Conservation (phyloP, 2,113 vertebrate species). For the Suricata suricatta region DNA sequence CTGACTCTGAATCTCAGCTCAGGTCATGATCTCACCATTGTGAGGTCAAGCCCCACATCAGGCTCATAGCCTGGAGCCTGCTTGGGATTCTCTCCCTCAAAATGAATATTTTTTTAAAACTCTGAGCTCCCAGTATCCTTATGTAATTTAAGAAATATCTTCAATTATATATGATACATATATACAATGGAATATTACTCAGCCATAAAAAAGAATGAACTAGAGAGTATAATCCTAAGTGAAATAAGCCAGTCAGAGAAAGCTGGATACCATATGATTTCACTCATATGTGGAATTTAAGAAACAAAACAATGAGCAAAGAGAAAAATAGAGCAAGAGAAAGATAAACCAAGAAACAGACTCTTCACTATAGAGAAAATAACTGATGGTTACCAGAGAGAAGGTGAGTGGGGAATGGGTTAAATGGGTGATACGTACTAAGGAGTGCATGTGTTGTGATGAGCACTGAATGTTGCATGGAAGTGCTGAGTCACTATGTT, state of each 20-base stretch:
- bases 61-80: too few relatives aligned
- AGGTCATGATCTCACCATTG: too few relatives aligned
- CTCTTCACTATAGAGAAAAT: background rate
- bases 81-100: too few relatives aligned
- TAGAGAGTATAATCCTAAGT: background rate
- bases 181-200: background rate
- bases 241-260: background rate
- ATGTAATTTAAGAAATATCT: background rate
- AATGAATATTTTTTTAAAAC: too few relatives aligned
- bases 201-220: background rate
- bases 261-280: background rate
- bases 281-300: background rate
- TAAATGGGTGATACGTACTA: background rate
- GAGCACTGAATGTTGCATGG: background rate
- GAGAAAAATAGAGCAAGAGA: background rate
- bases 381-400: background rate
- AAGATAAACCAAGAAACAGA: background rate
- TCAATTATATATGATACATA: background rate
- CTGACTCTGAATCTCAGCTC: too few relatives aligned
- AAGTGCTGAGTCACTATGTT: background rate
- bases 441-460: background rate
- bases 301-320: background rate
- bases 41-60: too few relatives aligned
- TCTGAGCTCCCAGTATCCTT: background rate
- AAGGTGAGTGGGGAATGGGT: background rate